Evolutionary conservation across 2,113 vertebrate genomes (phyloP).

Genomic region (Athene noctua): DNA sequence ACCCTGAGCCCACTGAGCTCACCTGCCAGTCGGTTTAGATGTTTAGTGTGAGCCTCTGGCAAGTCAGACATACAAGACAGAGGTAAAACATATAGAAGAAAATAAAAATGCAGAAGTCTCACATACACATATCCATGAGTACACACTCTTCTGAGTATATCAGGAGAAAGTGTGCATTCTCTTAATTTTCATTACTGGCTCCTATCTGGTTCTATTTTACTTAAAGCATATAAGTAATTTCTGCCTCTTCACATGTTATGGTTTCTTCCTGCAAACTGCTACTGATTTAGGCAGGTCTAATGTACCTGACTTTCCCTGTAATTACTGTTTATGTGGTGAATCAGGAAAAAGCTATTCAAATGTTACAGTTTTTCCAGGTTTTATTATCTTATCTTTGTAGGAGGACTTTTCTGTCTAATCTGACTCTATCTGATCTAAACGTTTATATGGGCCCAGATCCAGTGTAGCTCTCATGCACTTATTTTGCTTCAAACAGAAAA

Average conservation of each 20-base stretch:
- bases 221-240: background rate
- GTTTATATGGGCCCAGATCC: background rate
- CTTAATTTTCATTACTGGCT: background rate
- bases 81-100: background rate
- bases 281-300: background rate
- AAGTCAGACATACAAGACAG: background rate
- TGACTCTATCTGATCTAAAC: background rate
- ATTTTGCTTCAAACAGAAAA: background rate
- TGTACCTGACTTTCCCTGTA: background rate
- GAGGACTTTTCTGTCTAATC: background rate
- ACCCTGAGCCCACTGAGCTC: background rate
- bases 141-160: background rate
- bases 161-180: background rate
- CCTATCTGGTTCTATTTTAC: background rate
- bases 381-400: background rate
- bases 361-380: background rate
- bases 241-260: background rate
- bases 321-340: background rate
- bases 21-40: background rate
- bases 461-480: background rate
- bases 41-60: background rate
- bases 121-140: rapidly evolving
- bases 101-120: background rate
- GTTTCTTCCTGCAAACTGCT: background rate
- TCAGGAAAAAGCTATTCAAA: background rate